Percentiles rank a stretch among this genome's conserved stretches.
Evolutionary conservation across 2,888 invertebrate genomes (phyloP).

Genomic region (Notocelia uddmanniana): DNA sequence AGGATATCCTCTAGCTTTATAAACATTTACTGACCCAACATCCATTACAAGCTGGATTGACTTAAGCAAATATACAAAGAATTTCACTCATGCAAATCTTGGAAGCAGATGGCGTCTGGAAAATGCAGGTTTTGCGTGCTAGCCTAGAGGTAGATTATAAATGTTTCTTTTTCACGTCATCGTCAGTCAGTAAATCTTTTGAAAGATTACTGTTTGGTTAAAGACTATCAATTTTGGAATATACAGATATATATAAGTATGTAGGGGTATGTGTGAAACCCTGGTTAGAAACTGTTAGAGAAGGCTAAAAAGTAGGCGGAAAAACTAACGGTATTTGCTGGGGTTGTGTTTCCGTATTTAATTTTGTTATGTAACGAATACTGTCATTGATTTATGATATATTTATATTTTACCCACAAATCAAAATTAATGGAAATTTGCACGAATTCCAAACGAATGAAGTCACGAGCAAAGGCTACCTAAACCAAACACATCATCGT

Average conservation of each 20-base stretch:
- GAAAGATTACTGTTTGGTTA: background rate
- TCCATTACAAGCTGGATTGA: constrained; percentile 46
- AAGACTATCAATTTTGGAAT: background rate
- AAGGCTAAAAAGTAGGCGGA: background rate
- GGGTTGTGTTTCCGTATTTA: too few relatives aligned
- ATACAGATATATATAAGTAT: background rate
- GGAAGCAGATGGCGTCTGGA: constrained; percentile 48
- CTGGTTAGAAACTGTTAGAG: background rate
- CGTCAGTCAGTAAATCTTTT: background rate
- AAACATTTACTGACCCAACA: constrained; percentile 25
- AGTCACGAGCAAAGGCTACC: too few relatives aligned
- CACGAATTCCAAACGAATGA: too few relatives aligned
- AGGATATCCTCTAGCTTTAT: constrained; percentile 24
- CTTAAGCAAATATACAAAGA: constrained; percentile 56
- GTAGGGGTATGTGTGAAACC: background rate
- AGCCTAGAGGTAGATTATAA: too few relatives aligned
- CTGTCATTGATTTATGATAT: too few relatives aligned
- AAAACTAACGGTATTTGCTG: background rate
- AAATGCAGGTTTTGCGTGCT: constrained; percentile 26
- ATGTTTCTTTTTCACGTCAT: background rate
- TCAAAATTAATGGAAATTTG: too few relatives aligned
- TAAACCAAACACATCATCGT: too few relatives aligned
- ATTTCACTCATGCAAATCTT: constrained; percentile 54
- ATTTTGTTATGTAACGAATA: too few relatives aligned
- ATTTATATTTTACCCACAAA: too few relatives aligned